Conservation (phyloP, 2,797 vertebrate species). For the Triplophysa yarkandensis region DNA sequence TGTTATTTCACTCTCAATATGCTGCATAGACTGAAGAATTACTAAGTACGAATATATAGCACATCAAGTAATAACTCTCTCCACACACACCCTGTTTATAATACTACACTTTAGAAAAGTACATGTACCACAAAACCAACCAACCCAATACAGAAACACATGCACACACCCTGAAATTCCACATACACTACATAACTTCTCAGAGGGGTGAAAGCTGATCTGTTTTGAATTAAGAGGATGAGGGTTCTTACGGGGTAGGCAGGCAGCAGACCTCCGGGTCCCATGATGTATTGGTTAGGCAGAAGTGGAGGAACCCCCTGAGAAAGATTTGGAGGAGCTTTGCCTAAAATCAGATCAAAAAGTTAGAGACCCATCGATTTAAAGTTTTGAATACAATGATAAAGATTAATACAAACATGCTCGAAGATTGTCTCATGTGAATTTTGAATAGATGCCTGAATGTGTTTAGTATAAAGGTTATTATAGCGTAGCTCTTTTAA, state of each 20-base stretch:
- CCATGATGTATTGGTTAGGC: slow-evolving; percentile 97
- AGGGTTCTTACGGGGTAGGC: slow-evolving; percentile 89
- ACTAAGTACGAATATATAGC: too few species aligned
- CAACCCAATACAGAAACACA: slow-evolving; percentile 13
- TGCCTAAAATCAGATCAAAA: slow-evolving; percentile 78
- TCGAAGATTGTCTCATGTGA: too few species aligned
- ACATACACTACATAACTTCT: background rate
- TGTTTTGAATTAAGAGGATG: slow-evolving; percentile 22
- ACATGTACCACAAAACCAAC: background rate
- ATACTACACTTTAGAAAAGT: background rate
- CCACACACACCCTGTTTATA: background rate
- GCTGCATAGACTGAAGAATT: too few species aligned
- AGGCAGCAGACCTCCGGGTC: slow-evolving; percentile 93
- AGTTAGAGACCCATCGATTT: background rate
- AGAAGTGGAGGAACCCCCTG: slow-evolving; percentile 92
- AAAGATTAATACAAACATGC: background rate
- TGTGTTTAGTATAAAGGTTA: background rate
- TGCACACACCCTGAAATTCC: background rate
- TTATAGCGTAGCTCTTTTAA: background rate
- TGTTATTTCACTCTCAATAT: too few species aligned
- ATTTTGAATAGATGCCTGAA: background rate
- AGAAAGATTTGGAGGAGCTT: slow-evolving; percentile 92
- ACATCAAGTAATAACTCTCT: too few species aligned
- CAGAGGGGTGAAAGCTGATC: background rate
- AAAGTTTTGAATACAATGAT: background rate